Evolutionary conservation across 2,113 vertebrate genomes (phyloP), one percentile per base, ranked within the genome.

Genomic region (Antennarius striatus): DNA sequence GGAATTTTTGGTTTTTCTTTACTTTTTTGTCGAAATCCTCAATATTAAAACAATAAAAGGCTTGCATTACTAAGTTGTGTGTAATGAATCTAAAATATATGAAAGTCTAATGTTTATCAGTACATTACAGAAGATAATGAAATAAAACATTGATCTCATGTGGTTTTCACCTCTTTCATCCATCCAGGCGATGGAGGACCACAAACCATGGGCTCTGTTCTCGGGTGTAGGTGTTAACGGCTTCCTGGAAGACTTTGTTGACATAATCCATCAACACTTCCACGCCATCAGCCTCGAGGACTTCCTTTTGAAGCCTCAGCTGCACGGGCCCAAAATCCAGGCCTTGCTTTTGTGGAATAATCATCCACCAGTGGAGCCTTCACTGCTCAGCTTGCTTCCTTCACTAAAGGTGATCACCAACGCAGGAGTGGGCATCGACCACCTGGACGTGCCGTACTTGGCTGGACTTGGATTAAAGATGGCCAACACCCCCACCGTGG

Each of bases 371-470:
- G 5, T 61, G 0, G 8, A 78, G 29, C 79, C 63, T 0, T 39
- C 47, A 0, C 57, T 90, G 58, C 79, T 91, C 46, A 1, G 4
- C 1, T 87, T 56, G 5, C 82, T 95, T 1, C 93, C 94, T 0
- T 81, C 82, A 0, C 81, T 96, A 65, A 95, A 92, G 76, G 88
- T 94, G 0, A 67, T 95, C 30, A 87, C 84, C 74, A 94, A 63
- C 3, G 72, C 68, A 6, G 95, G 94, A 1, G 93, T 85, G 28
- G 94, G 94, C 52, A 81, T 94, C 0, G 88, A 95, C 85, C 94
- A 95, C 82, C 82, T 95, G 49, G 88, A 96, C 40, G 69, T 95
- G 79, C 83, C 89, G 3, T 81, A 94, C 80, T 87, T 95, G 28
- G 80, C 69, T 7, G 89, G 70, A 53, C 91, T 89, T 13, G 93